Base-by-base conservation (phyloP, 1,140 invertebrate genomes). In the Lutraria rhynchaena region DNA sequence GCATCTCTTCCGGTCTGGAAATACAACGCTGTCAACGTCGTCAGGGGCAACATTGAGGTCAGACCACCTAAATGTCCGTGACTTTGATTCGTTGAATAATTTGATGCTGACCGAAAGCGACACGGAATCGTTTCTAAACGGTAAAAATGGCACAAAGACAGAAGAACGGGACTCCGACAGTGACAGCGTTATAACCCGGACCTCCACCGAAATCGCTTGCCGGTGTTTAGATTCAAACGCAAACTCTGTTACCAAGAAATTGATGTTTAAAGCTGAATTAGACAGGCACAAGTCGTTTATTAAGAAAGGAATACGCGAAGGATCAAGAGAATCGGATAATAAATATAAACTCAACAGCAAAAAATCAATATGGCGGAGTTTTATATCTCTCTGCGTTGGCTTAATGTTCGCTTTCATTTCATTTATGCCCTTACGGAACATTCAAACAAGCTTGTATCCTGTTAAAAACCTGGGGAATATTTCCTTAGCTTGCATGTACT, bases 391-490 rank as follows among this genome's bases (percentile, higher is more conserved):
- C 27, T 87, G 86, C 65, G 75, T 65, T 19, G 83, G 86, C n/a
- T 60, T 87, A 37, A 80, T 87, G 82, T 78, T 85, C 51, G 86
- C 86, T 35, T 87, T 87, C 74, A 87, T 84, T 76, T 87, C 86
- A 17, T 87, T 87, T 41, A 74, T 87, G 74, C 86, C 86, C 3
- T 67, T 87, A 55, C 69, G 86, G 58, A 87, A 87, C 51, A 87
- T 87, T 69, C 86, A 83, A 33, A 87, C 82, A 27, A 87, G 86
- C 81, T 55, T 87, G 15, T 85, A 84, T 67, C 57, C 75, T 3
- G 33, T 61, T n/a, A 53, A 85, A 35, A 46, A 85, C 37, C 41
- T 87, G 27, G 86, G 83, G 0, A 84, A 81, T 4, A 73, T 83
- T 51, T 85, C 82, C 37, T 57, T 87, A 11, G 82, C 83, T 13